Base-by-base conservation (phyloP, 2,888 invertebrate species). In the Caradrina clavipalpis region DNA sequence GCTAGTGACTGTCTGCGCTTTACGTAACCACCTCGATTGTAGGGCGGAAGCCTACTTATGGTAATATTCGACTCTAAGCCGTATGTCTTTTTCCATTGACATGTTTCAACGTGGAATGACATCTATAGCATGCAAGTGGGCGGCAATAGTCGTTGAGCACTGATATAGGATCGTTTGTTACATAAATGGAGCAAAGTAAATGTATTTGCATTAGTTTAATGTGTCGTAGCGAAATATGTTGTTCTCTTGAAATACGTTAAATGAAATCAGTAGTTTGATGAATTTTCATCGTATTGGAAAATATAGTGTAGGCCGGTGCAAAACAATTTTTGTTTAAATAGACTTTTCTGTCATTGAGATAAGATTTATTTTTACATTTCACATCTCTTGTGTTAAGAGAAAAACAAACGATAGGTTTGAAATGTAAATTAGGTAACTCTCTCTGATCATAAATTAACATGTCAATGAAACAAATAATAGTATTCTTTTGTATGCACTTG, bases 11-110 rank as follows among this genome's bases (percentile, higher is more conserved):
- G 76, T 73, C 60, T 73, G 65, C 62, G 66, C 50, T 80, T 90
- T 87, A 86, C 87, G 88, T 86, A 87, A 90, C 82, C 66, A 76
- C 80, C 78, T 73, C 81, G 84, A 86, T 86, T 87, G 85, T 84
- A 85, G 87, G 86, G 87, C 89, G 92, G 91, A 92, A 91, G 90
- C 84, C 86, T 90, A 76, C 83, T 85, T 89, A 89, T 86, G 89
- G 88, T 86, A 89, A 89, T 89, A 89, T 83, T 68, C 62, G 70
- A 79, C 45, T 79, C 67, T 42, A 53, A 78, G 58, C 65, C 63
- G 73, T 78, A 72, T 80, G 76, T 80, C 80, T 81, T 67, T 84
- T 76, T 83, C 74, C 77, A 86, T 83, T 82, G 73, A 78, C 79
- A 83, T 78, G 60, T 81, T 78, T 74, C 70, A 76, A 82, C 73